These are phyloP conservation scores for Conus canariensis DNA, from an alignment of 2,888 invertebrate genomes.

Conservation along the genomic window DNA sequence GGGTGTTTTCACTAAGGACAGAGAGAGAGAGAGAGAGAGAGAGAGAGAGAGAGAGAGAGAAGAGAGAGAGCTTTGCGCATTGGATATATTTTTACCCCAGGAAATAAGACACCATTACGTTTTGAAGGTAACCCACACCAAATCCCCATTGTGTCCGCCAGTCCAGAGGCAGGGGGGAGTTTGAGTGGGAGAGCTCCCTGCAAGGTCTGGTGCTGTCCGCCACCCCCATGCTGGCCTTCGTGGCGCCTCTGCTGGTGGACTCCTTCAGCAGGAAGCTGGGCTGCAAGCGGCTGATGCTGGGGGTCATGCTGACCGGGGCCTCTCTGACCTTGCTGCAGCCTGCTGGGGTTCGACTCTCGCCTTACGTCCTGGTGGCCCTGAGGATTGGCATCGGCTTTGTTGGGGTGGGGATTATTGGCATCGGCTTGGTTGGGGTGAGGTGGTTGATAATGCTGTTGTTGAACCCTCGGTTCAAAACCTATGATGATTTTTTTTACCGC, in stretches of 20 bases:
- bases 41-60: too few species aligned
- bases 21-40: too few species aligned
- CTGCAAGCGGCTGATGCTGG: background rate
- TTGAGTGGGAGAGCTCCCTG: constrained; percentile 27
- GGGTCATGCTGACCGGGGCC: background rate
- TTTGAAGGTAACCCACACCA: too few species aligned
- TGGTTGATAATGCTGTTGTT: too few species aligned
- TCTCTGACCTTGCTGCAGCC: background rate
- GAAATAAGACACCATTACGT: too few species aligned
- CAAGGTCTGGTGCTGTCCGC: constrained; percentile 24
- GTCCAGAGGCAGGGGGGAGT: background rate
- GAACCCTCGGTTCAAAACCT: too few species aligned
- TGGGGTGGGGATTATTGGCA: background rate
- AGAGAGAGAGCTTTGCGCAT: too few species aligned
- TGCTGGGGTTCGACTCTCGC: background rate
- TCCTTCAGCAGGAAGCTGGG: background rate
- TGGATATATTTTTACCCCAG: too few species aligned
- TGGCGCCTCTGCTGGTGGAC: constrained; percentile 24
- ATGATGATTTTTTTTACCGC: too few species aligned
- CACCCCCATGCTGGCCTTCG: background rate
- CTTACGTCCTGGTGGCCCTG: constrained; percentile 29
- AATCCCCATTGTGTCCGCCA: background rate
- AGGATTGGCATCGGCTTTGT: background rate
- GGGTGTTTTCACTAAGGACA: too few species aligned
- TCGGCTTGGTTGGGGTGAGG: too few species aligned